Evolutionary conservation across 2,113 vertebrate species (phyloP).

Genomic region (Pterocles orientalis): DNA sequence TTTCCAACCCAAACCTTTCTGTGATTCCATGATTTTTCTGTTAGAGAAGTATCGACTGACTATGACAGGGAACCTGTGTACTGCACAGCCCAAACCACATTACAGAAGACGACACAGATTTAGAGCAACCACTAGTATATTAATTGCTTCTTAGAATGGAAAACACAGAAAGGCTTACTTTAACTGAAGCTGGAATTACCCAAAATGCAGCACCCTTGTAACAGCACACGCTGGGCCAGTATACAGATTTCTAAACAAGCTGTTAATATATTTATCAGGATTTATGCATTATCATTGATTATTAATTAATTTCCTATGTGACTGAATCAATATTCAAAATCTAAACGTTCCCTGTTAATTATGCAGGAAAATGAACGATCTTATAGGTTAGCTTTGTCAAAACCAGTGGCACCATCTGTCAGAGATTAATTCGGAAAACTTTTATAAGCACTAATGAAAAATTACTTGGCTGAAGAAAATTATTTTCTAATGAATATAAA

Average conservation of each 20-base stretch:
- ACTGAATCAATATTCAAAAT: conserved; percentile 41
- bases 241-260: conserved; percentile 4
- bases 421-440: conserved; percentile 43
- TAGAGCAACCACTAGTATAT: background rate
- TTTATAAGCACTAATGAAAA: conserved; percentile 26
- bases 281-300: background rate
- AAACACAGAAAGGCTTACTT: background rate
- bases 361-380: conserved; percentile 50
- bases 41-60: background rate
- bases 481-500: conserved; percentile 10
- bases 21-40: background rate
- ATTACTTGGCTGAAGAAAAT: background rate
- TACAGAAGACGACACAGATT: background rate
- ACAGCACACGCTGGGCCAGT: background rate
- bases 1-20: too few relatives aligned
- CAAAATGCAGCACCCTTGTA: background rate
- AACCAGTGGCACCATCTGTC: conserved; percentile 50
- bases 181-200: background rate
- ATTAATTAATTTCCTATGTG: conserved; percentile 37
- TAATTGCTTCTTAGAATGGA: background rate
- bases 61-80: background rate
- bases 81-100: background rate
- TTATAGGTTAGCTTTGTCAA: conserved; percentile 39
- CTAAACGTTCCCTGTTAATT: conserved; percentile 18
- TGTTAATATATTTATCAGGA: background rate